These are phyloP conservation scores for Sebastes hubbsi DNA, from an alignment of 2,797 vertebrate species.

Conservation along the genomic window DNA sequence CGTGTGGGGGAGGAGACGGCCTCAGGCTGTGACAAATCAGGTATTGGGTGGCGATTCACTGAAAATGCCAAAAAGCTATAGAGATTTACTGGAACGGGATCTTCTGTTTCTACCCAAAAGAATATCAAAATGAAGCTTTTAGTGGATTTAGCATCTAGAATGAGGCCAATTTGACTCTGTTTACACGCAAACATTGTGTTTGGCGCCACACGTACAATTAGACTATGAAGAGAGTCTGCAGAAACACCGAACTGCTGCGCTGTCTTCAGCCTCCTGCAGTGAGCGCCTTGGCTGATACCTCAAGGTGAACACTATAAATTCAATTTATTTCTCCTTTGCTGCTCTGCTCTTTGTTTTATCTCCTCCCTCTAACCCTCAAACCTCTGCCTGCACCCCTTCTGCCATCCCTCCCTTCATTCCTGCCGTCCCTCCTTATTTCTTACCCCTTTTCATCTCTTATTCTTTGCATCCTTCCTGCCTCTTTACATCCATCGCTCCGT, in stretches of 20 bases:
- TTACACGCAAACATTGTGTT: slow-evolving; percentile 7
- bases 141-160: not conserved
- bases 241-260: slow-evolving; percentile 6
- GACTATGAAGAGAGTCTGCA: slow-evolving; percentile 37
- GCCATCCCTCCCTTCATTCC: slow-evolving; percentile 44
- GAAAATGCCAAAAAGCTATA: slow-evolving; percentile 4
- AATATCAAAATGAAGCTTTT: slow-evolving; percentile 4
- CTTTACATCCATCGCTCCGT: not conserved
- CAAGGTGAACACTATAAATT: slow-evolving; percentile 78
- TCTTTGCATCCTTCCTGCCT: slow-evolving; percentile 9
- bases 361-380: slow-evolving; percentile 36
- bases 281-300: slow-evolving; percentile 59
- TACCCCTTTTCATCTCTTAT: slow-evolving; percentile 1
- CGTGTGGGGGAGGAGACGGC: slow-evolving; percentile 27
- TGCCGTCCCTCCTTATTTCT: not conserved
- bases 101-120: not conserved
- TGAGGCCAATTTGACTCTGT: slow-evolving; percentile 4
- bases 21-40: slow-evolving; percentile 44
- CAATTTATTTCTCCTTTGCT: slow-evolving; percentile 70
- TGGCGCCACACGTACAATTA: slow-evolving; percentile 9
- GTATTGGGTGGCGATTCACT: slow-evolving; percentile 15
- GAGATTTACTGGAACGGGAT: not conserved
- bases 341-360: slow-evolving; percentile 64
- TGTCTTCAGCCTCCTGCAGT: slow-evolving; percentile 55
- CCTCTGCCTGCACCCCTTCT: slow-evolving; percentile 22